phyloP scores from a whole-genome alignment of 2,888 invertebrate species.

The Perithous albicinctus region DNA sequence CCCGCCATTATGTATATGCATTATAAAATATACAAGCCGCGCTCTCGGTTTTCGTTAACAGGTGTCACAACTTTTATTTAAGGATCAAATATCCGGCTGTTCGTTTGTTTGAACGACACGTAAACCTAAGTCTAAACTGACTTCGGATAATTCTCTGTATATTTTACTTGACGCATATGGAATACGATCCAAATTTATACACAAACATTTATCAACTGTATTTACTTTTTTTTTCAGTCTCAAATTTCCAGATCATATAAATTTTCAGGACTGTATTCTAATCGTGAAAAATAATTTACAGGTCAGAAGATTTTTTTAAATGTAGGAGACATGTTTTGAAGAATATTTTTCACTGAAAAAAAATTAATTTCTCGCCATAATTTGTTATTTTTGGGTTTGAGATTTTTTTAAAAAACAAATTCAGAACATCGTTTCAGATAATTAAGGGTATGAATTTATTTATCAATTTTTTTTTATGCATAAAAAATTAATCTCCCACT shows the following conservation, averaged over 20 bases:
- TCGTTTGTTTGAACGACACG: constrained; percentile 7
- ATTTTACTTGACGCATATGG: not conserved
- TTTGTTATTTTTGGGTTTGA: too few species aligned
- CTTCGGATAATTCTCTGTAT: not conserved
- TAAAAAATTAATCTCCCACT: too few species aligned
- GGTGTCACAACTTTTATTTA: constrained; percentile 25
- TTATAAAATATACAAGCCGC: not conserved
- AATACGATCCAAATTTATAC: not conserved
- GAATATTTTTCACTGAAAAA: too few species aligned
- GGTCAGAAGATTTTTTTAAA: too few species aligned
- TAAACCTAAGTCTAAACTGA: not conserved
- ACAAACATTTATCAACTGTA: not conserved
- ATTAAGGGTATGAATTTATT: too few species aligned
- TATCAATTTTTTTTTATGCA: too few species aligned
- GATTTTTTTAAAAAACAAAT: too few species aligned
- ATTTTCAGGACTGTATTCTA: too few species aligned
- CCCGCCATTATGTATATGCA: not conserved
- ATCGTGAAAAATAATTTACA: too few species aligned
- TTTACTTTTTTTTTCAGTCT: constrained; percentile 1
- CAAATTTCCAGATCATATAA: not conserved
- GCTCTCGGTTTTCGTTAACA: constrained; percentile 19
- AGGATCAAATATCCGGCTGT: constrained; percentile 9
- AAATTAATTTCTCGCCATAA: too few species aligned
- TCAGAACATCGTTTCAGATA: too few species aligned
- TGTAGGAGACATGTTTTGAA: too few species aligned